These are phyloP conservation scores for Chrysomallon squamiferum DNA, from an alignment of 1,140 invertebrate genomes.

Conservation along the genomic window DNA sequence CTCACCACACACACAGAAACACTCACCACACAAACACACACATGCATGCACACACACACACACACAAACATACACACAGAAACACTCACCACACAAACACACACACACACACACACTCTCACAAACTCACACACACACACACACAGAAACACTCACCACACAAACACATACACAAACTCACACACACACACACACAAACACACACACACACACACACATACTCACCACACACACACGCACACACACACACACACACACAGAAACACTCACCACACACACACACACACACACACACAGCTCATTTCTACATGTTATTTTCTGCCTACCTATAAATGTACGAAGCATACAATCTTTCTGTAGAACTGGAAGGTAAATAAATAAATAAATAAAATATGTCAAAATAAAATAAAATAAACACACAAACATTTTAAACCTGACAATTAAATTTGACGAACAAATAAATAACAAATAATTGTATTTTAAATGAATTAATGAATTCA, in stretches of 20 bases:
- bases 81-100: not conserved
- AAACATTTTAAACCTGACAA: too few relatives aligned
- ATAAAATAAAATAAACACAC: too few relatives aligned
- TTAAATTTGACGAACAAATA: too few relatives aligned
- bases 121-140: not conserved
- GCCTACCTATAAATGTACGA: too few relatives aligned
- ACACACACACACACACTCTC: constrained; percentile 6
- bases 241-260: constrained; percentile 5
- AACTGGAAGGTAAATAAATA: too few relatives aligned
- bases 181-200: constrained; percentile 1
- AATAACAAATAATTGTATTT: too few relatives aligned
- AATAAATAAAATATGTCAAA: too few relatives aligned
- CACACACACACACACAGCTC: not conserved
- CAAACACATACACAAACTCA: not conserved
- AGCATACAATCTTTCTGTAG: too few relatives aligned
- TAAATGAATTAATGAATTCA: too few relatives aligned
- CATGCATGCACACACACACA: constrained; percentile 4
- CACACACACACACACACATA: constrained; percentile 8
- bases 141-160: constrained; percentile 6
- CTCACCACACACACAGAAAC: too few relatives aligned
- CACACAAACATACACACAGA: not conserved
- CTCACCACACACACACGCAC: constrained; percentile 3
- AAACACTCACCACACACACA: constrained; percentile 1
- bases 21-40: not conserved
- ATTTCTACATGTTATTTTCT: too few relatives aligned